These are phyloP conservation scores for Ochropleura plecta DNA, from an alignment of 2,888 invertebrate genomes.

Conservation along the genomic window DNA sequence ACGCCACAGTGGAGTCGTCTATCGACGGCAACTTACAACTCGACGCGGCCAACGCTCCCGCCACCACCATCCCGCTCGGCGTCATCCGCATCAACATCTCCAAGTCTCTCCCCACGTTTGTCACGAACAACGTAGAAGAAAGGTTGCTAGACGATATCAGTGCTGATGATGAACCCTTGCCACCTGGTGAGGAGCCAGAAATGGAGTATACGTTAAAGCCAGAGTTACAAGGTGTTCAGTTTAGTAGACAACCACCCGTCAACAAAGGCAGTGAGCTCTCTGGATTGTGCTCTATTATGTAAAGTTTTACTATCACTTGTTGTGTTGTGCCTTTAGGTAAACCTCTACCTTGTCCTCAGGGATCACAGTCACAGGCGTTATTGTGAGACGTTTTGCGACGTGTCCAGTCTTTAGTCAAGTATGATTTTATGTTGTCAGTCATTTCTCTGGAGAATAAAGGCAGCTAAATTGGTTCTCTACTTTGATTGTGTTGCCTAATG, in stretches of 20 bases:
- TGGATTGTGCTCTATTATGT: constrained; percentile 97
- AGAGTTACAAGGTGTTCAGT: constrained; percentile 91
- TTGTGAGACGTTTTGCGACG: constrained; percentile 90
- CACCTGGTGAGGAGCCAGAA: constrained; percentile 90
- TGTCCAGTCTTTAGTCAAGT: constrained; percentile 20
- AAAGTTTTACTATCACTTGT: neutral
- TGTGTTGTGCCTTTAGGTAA: neutral
- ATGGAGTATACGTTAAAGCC: constrained; percentile 92
- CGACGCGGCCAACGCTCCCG: constrained; percentile 85
- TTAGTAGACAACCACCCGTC: constrained; percentile 93
- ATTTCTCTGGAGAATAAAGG: neutral
- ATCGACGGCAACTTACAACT: constrained; percentile 95
- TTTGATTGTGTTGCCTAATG: neutral
- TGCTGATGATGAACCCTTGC: constrained; percentile 89
- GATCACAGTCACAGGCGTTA: constrained; percentile 67
- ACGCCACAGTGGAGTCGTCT: constrained; percentile 91
- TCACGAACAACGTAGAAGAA: constrained; percentile 68
- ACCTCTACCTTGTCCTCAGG: neutral
- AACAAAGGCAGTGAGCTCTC: constrained; percentile 95
- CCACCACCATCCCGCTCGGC: constrained; percentile 82
- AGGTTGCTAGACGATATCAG: constrained; percentile 79
- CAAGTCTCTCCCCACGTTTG: constrained; percentile 89
- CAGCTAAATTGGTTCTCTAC: neutral
- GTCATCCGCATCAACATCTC: constrained; percentile 96
- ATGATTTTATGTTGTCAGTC: constrained; percentile 3